Percentiles rank a stretch among this genome's conserved stretches.
Conservation (phyloP, 1,140 invertebrate genomes). For the Campoletis sonorensis region DNA sequence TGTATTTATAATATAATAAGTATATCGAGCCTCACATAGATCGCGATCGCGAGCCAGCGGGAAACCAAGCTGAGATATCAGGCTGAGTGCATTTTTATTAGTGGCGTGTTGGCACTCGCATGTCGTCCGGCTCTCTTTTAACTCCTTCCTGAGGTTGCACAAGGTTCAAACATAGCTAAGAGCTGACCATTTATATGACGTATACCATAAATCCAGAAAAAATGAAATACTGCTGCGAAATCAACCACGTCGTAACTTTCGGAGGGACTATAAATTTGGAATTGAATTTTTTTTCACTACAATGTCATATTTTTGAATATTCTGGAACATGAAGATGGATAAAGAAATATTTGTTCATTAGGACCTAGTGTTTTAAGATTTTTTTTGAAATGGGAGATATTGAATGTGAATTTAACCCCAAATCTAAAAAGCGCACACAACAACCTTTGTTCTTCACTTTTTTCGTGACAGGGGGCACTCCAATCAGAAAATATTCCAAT, state of each 20-base stretch:
- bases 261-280: neutral
- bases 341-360: too few species aligned
- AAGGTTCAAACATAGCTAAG: neutral
- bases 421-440: neutral
- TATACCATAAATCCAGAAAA: conserved; percentile 16
- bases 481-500: conserved; percentile 58
- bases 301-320: too few species aligned
- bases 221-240: neutral
- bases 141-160: conserved; percentile 55
- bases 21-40: conserved; percentile 6
- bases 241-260: neutral
- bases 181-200: neutral
- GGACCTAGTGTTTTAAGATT: too few species aligned
- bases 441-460: conserved; percentile 26
- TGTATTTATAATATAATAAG: neutral
- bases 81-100: conserved; percentile 62
- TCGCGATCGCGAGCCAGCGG: conserved; percentile 34
- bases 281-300: neutral
- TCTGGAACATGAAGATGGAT: neutral
- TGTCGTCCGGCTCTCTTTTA: conserved; percentile 50
- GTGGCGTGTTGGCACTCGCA: conserved; percentile 63
- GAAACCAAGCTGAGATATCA: conserved; percentile 60
- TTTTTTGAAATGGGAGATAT: too few species aligned
- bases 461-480: conserved; percentile 52
- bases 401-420: neutral